These are phyloP conservation scores for Drosophila ercepeae DNA, from an alignment of 1,140 invertebrate genomes.

Conservation along the genomic window DNA sequence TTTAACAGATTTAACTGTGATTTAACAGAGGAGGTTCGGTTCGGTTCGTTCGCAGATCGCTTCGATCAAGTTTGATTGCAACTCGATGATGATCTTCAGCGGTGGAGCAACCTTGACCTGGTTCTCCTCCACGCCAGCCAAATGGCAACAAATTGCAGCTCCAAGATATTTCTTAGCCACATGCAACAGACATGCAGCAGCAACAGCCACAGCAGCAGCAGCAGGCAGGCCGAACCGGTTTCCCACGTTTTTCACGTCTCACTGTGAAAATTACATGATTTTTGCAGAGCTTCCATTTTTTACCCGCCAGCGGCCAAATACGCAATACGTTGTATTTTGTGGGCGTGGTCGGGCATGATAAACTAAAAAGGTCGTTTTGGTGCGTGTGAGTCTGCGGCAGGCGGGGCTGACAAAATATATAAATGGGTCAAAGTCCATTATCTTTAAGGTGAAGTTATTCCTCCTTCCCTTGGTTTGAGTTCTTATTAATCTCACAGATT, in stretches of 20 bases:
- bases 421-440: neutral
- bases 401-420: conserved; percentile 13
- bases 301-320: conserved; percentile 18
- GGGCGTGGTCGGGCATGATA: conserved; percentile 38
- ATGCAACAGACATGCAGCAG: conserved; percentile 3
- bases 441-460: too few species aligned
- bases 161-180: conserved; percentile 36
- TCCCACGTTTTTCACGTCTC: conserved; percentile 28
- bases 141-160: conserved; percentile 45
- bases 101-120: conserved; percentile 63
- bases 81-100: conserved; percentile 56
- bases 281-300: conserved; percentile 32
- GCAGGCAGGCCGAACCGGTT: conserved; percentile 20
- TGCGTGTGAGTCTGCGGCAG: conserved; percentile 31
- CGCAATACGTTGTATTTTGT: conserved; percentile 23
- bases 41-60: neutral
- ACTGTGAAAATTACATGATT: conserved; percentile 30
- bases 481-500: too few species aligned
- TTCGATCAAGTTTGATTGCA: conserved; percentile 47
- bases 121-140: conserved; percentile 40
- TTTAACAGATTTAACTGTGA: too few species aligned
- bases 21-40: neutral
- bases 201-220: conserved; percentile 1
- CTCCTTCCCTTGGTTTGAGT: too few species aligned
- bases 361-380: conserved; percentile 27